A percentile compares a stretch with the other conserved stretches of the same genome.
Conservation (phyloP, 2,888 invertebrate genomes). For the Lepidocyrtinus sp. region DNA sequence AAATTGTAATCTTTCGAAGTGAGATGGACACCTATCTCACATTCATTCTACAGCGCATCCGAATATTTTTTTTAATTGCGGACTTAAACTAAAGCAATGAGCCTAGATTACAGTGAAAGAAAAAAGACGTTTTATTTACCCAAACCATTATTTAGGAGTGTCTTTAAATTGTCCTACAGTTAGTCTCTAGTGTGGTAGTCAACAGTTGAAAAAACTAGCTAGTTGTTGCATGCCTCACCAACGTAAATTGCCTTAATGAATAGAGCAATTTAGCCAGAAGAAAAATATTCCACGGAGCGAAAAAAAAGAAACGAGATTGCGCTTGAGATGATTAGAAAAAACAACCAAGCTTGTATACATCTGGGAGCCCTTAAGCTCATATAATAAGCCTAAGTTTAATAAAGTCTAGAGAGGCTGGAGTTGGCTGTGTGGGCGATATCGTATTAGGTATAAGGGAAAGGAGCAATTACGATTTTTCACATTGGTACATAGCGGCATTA, state of each 20-base stretch:
- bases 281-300: constrained; percentile 12
- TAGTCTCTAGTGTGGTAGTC: too few relatives aligned
- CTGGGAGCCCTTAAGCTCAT: constrained; percentile 59
- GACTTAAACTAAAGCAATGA: too few relatives aligned
- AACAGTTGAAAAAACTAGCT: constrained; percentile 39
- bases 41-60: too few relatives aligned
- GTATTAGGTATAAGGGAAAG: neutral
- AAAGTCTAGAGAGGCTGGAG: neutral
- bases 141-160: too few relatives aligned
- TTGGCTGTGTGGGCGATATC: neutral
- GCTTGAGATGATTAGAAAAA: constrained; percentile 53
- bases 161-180: too few relatives aligned
- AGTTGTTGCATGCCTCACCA: constrained; percentile 45
- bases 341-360: constrained; percentile 51
- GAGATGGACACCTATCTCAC: too few relatives aligned
- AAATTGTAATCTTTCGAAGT: too few relatives aligned
- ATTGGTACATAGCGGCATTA: neutral
- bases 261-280: constrained; percentile 5
- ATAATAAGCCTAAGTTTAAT: constrained; percentile 30
- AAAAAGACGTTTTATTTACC: too few relatives aligned
- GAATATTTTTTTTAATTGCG: too few relatives aligned
- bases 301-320: constrained; percentile 34
- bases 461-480: constrained; percentile 1
- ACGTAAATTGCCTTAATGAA: constrained; percentile 18
- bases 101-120: too few relatives aligned